Evolutionary conservation across 2,113 vertebrate species (phyloP).

Genomic region (Pluvianellus socialis): DNA sequence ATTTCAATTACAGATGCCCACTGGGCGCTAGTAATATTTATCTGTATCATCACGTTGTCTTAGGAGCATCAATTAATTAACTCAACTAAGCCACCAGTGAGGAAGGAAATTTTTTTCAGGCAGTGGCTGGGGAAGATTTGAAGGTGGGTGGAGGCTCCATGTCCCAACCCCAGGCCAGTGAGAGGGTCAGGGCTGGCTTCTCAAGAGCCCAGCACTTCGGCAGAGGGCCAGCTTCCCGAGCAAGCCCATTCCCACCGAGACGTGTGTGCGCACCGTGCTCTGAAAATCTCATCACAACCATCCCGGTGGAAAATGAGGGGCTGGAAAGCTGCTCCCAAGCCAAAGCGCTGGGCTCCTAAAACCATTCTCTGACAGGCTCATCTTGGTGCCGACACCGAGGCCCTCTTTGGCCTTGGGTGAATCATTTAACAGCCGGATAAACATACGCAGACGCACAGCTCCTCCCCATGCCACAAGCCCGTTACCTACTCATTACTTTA

Average conservation of each 20-base stretch:
- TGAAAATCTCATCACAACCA: background rate
- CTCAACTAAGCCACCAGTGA: background rate
- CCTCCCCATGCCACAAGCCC: background rate
- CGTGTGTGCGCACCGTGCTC: fast-evolving
- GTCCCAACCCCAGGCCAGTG: background rate
- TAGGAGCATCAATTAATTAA: background rate
- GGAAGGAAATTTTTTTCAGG: background rate
- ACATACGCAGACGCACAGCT: background rate
- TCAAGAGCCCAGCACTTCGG: background rate
- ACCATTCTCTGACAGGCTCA: background rate
- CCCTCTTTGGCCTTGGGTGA: background rate
- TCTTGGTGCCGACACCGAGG: background rate
- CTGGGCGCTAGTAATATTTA: background rate
- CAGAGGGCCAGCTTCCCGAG: background rate
- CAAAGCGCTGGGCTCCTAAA: background rate
- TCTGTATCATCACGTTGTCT: background rate
- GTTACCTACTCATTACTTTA: conserved; percentile 2
- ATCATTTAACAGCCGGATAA: background rate
- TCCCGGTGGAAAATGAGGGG: background rate
- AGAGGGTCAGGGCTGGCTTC: background rate
- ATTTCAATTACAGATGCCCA: background rate
- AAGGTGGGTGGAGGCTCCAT: background rate
- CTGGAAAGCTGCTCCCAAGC: background rate
- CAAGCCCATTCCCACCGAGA: background rate
- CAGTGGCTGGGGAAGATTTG: background rate